Base-by-base conservation (phyloP, 1,140 invertebrate genomes). In the Temnothorax nylanderi region DNA sequence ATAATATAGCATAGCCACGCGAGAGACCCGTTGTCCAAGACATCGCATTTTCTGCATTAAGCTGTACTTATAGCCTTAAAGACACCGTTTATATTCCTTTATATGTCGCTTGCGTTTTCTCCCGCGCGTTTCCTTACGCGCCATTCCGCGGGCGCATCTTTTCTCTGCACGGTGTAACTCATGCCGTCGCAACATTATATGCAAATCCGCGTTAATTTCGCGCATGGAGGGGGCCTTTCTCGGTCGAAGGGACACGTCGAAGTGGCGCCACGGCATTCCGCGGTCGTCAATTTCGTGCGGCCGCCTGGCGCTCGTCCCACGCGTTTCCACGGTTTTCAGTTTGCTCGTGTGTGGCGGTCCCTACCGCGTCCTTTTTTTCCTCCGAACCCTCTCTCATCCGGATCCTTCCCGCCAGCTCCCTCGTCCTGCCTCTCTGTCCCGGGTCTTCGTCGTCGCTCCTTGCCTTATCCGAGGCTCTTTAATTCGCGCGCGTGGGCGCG, bases 401-500 rank as follows among this genome's bases (percentile, higher is more conserved):
- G 26, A 78, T 86, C 60, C 65, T 81, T 49, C 34, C 21, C 26
- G 26, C 26, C 26, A 26, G 32, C 26, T 18, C 34, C 16, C 16
- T 72, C 34, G 62, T 65, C 54, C 47, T 82, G 5, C 65, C 34
- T 85, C 71, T 58, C 26, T 54, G n/a, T 72, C 64, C n/a, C 44
- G 34, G 10, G 49, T 75, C 54, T 72, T 87, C 58, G n/a, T 62
- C 32, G 37, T 75, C 60, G 76, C 26, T 81, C 56, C 78, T 90
- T 54, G 64, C 90, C 89, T 93, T 92, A 92, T 92, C 88, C 88
- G 69, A 62, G 80, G 81, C 88, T 91, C 89, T 92, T 93, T 92
- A 93, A 93, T 93, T 93, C 89, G 92, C 92, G 69, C 92, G 89
- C 89, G 92, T 93, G 92, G 91, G 93, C 89, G 93, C 87, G 86